Conservation (phyloP, 2,888 invertebrate species). For the Acanthosepion esculentum region DNA sequence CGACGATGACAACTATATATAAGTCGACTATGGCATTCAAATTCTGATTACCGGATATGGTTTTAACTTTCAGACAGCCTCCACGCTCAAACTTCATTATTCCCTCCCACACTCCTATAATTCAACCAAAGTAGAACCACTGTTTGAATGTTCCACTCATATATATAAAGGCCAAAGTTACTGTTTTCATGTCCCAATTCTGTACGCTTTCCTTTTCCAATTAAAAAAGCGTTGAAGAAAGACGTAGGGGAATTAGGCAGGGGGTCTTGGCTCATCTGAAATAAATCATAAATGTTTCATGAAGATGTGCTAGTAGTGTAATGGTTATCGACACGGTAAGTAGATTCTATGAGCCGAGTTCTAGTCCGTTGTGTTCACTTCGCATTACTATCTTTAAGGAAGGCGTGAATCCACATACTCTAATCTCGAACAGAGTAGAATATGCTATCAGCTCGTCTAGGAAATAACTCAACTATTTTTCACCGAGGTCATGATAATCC, state of each 20-base stretch:
- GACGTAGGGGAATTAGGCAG: background rate
- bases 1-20: background rate
- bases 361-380: no score
- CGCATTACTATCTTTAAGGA: no score
- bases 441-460: no score
- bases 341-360: no score
- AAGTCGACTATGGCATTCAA: background rate
- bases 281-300: no score
- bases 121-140: background rate
- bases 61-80: background rate
- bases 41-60: constrained; percentile 33
- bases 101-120: background rate
- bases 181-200: background rate
- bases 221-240: background rate
- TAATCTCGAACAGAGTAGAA: no score
- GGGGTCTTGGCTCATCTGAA: no score
- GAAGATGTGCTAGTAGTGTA: no score
- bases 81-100: background rate
- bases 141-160: background rate
- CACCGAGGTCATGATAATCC: no score
- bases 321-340: no score
- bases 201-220: background rate
- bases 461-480: no score
- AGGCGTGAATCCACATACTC: no score
- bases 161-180: background rate